Percentiles rank a stretch among this genome's conserved stretches.
Evolutionary conservation across 2,113 vertebrate genomes (phyloP).

Genomic region (Caloenas nicobarica): DNA sequence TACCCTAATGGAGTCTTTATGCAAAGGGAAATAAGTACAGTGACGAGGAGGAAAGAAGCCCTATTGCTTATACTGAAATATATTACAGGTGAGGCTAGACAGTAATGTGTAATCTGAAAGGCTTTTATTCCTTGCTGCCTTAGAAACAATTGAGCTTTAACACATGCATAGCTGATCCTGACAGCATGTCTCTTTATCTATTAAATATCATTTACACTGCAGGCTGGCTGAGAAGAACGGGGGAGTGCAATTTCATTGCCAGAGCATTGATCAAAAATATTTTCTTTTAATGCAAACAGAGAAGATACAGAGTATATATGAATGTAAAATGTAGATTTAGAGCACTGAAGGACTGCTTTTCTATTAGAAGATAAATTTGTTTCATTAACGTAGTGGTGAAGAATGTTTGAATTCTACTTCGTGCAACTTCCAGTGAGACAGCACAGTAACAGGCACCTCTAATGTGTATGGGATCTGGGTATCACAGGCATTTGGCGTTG

Average conservation of each 20-base stretch:
- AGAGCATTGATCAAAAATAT: conserved; percentile 28
- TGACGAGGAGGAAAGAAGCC: not conserved
- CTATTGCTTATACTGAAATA: not conserved
- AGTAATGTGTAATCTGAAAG: not conserved
- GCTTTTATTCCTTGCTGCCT: conserved; percentile 15
- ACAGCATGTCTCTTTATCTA: not conserved
- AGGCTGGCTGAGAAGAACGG: not conserved
- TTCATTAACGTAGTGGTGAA: not conserved
- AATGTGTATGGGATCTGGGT: not conserved
- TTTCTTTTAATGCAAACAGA: conserved; percentile 41
- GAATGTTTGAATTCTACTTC: not conserved
- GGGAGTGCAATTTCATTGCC: not conserved
- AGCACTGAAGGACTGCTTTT: not conserved
- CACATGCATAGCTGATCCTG: conserved; percentile 4
- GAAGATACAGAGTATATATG: conserved; percentile 4
- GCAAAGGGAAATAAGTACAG: not conserved
- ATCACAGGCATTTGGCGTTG: not conserved
- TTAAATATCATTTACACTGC: conserved; percentile 30
- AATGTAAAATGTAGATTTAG: not conserved
- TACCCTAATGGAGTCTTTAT: not conserved
- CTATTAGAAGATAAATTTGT: not conserved
- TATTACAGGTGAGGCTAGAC: not conserved
- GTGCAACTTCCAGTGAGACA: not conserved
- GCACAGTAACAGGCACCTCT: not conserved
- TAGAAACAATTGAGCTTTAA: conserved; percentile 18